Evolutionary conservation across 2,113 vertebrate genomes (phyloP).

Genomic region (Axis porcinus): DNA sequence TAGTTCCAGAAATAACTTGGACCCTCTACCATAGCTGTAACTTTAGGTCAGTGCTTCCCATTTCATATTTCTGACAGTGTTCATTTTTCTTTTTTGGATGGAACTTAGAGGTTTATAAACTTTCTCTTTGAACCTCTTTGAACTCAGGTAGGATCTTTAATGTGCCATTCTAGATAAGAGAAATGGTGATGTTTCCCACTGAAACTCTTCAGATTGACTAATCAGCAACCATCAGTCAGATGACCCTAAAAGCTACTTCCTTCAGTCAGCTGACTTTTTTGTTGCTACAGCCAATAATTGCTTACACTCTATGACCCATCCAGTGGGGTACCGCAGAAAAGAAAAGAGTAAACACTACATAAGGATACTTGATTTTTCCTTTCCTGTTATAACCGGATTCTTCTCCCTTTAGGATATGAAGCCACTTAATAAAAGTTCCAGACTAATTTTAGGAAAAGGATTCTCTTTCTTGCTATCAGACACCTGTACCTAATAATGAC

Average conservation of each 20-base stretch:
- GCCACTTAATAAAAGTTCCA: background rate
- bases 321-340: fast-evolving
- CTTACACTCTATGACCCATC: background rate
- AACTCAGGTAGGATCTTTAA: background rate
- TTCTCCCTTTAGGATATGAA: background rate
- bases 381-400: background rate
- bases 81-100: background rate
- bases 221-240: background rate
- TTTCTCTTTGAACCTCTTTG: background rate
- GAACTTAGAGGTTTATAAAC: background rate
- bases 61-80: background rate
- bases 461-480: background rate
- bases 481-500: background rate
- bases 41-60: background rate
- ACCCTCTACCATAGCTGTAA: background rate
- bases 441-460: background rate
- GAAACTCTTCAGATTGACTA: background rate
- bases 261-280: background rate
- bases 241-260: background rate
- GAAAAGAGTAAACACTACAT: background rate
- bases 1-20: background rate
- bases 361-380: background rate
- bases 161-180: background rate
- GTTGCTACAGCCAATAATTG: background rate
- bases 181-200: background rate